phyloP scores from a whole-genome alignment of 2,888 invertebrate species.

The Auanema freiburgensis region DNA sequence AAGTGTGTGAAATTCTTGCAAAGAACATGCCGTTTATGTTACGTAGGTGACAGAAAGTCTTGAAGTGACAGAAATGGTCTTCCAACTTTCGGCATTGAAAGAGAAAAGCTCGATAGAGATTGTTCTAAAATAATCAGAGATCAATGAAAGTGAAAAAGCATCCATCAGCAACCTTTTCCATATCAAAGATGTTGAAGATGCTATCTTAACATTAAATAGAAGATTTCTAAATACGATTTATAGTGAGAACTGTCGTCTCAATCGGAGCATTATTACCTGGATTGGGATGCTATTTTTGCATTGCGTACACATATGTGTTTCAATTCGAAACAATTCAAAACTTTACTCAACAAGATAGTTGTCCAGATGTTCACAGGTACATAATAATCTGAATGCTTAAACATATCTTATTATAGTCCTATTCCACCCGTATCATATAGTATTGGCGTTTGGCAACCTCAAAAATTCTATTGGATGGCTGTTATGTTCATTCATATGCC shows the following conservation, averaged over 20 bases:
- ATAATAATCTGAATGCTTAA: slow-evolving; percentile 4
- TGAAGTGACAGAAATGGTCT: too few relatives aligned
- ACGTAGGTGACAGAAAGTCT: too few relatives aligned
- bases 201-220: too few relatives aligned
- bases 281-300: slow-evolving; percentile 59
- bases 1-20: too few relatives aligned
- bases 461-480: slow-evolving; percentile 58
- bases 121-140: too few relatives aligned
- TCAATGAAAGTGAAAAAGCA: too few relatives aligned
- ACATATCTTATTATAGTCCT: slow-evolving; percentile 33
- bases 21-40: too few relatives aligned
- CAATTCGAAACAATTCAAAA: slow-evolving; percentile 57
- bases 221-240: slow-evolving; percentile 12
- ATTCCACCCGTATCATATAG: slow-evolving; percentile 61
- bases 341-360: slow-evolving; percentile 52
- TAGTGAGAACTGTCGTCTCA: slow-evolving; percentile 39
- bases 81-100: too few relatives aligned
- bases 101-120: too few relatives aligned
- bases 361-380: slow-evolving; percentile 54
- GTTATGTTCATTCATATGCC: slow-evolving; percentile 59
- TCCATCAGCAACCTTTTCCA: too few relatives aligned
- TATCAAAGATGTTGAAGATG: too few relatives aligned
- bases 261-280: slow-evolving; percentile 60
- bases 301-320: slow-evolving; percentile 58
- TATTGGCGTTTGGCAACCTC: slow-evolving; percentile 62